Evolutionary conservation across 2,797 vertebrate genomes (phyloP).

Genomic region (Vespertilio murinus): DNA sequence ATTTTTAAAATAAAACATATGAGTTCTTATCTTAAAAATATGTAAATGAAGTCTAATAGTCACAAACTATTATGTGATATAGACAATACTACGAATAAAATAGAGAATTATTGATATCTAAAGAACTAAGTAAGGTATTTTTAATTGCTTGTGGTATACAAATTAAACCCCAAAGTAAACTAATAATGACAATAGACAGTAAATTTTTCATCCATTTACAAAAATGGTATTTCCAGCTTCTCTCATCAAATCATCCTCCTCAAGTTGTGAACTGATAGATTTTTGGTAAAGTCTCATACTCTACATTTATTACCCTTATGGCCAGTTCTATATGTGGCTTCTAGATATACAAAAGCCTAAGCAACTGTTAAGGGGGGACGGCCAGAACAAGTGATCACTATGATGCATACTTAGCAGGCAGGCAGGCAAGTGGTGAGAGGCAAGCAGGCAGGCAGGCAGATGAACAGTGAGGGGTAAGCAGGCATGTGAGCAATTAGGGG

Average conservation of each 20-base stretch:
- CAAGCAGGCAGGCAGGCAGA: too few species aligned
- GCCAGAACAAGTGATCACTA: too few species aligned
- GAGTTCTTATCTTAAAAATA: neutral
- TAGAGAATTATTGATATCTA: conserved; percentile 6
- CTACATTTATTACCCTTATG: neutral
- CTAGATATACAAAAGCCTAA: too few species aligned
- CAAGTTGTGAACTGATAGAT: neutral
- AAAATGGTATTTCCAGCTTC: conserved; percentile 8
- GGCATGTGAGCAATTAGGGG: too few species aligned
- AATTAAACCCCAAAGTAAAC: conserved; percentile 26
- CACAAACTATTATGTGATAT: neutral
- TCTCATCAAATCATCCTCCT: neutral
- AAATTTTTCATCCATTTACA: conserved; percentile 37
- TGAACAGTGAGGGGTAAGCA: too few species aligned
- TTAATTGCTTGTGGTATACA: neutral
- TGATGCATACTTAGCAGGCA: too few species aligned
- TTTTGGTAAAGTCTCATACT: neutral
- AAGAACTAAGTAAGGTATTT: neutral
- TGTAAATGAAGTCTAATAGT: neutral
- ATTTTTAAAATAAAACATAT: neutral
- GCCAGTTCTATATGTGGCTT: neutral
- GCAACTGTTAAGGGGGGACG: too few species aligned
- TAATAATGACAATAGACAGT: neutral
- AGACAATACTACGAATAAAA: conserved; percentile 31
- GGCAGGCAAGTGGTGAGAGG: too few species aligned